Evolutionary conservation across 1,140 invertebrate genomes (phyloP).

Genomic region (Dendrolimus punctatus): DNA sequence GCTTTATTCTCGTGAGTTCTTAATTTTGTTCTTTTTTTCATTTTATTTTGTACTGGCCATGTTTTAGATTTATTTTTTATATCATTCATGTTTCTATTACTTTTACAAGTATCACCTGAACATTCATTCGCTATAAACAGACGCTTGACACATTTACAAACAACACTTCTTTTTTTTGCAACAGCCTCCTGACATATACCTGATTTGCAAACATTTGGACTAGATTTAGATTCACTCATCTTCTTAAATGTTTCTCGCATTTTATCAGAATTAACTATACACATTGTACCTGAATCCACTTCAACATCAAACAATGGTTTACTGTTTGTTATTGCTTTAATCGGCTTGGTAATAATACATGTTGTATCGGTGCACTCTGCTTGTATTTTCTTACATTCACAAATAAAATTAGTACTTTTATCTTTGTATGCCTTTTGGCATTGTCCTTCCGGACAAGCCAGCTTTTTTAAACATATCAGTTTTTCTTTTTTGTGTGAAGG

Average conservation of each 20-base stretch:
- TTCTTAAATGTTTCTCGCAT: constrained; percentile 16
- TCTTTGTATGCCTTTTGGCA: constrained; percentile 21
- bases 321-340: too few species aligned
- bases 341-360: constrained; percentile 7
- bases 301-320: constrained; percentile 32
- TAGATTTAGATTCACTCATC: not conserved
- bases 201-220: not conserved
- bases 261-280: constrained; percentile 32
- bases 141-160: constrained; percentile 3
- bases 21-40: too few species aligned
- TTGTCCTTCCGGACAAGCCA: constrained; percentile 16
- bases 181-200: constrained; percentile 4
- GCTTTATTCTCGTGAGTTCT: too few species aligned
- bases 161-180: not conserved
- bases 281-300: constrained; percentile 29
- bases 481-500: constrained; percentile 14
- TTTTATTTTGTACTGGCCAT: too few species aligned
- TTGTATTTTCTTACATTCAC: constrained; percentile 18
- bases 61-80: too few species aligned
- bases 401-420: constrained; percentile 25
- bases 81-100: too few species aligned
- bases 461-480: constrained; percentile 2
- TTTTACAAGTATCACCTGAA: constrained; percentile 6
- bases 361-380: constrained; percentile 23
- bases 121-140: constrained; percentile 4